Percentiles rank a stretch among this genome's conserved stretches.
Conservation (phyloP, 2,797 vertebrate species). For the Hippocampus kuda region DNA sequence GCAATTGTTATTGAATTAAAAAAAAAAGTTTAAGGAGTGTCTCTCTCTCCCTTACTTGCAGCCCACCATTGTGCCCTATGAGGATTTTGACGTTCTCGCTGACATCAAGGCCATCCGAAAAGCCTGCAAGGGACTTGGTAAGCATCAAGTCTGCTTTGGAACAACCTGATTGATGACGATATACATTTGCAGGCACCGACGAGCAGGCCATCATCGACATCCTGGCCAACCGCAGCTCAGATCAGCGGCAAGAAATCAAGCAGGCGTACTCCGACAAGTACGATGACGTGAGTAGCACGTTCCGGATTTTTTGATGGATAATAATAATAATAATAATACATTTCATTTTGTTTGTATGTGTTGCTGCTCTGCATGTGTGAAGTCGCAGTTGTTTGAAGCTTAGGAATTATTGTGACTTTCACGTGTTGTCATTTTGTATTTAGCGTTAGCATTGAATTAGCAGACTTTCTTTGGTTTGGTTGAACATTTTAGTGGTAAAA, state of each 20-base stretch:
- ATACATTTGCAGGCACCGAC: conserved; percentile 59
- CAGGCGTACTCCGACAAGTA: conserved; percentile 70
- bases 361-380: too few relatives aligned
- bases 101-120: conserved; percentile 74
- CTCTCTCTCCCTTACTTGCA: conserved; percentile 14
- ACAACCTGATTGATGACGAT: too few relatives aligned
- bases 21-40: neutral
- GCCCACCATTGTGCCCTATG: conserved; percentile 66
- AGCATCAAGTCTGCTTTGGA: neutral
- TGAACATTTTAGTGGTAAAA: too few relatives aligned
- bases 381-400: too few relatives aligned
- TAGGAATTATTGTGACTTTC: too few relatives aligned
- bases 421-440: too few relatives aligned
- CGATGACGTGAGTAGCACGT: conserved; percentile 61
- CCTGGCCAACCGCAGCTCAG: conserved; percentile 61
- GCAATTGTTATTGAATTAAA: too few relatives aligned
- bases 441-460: too few relatives aligned
- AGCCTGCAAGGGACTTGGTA: conserved; percentile 73
- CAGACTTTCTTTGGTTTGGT: too few relatives aligned
- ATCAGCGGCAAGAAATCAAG: conserved; percentile 68
- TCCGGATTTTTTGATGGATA: neutral
- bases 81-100: conserved; percentile 65
- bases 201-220: conserved; percentile 72
- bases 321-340: too few relatives aligned
- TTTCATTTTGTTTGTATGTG: too few relatives aligned